Evolutionary conservation across 2,113 vertebrate species (phyloP).

Genomic region (Pelodiscus sinensis): DNA sequence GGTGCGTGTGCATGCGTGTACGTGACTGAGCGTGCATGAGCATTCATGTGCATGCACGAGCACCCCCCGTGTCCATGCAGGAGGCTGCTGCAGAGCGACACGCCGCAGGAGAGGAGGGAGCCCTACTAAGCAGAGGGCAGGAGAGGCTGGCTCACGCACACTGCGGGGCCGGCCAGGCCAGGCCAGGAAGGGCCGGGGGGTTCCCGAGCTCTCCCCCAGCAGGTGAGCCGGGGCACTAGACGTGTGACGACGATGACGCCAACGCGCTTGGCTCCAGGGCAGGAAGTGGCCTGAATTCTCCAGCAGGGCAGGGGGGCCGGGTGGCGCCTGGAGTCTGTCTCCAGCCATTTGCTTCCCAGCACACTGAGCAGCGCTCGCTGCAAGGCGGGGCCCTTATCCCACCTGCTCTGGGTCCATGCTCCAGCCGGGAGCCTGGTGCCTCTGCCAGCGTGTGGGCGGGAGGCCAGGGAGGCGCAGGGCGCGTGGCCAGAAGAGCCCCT

Average conservation of each 20-base stretch:
- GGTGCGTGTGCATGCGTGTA: too few species aligned
- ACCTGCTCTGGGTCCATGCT: background rate
- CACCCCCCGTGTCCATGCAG: background rate
- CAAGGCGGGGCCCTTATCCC: background rate
- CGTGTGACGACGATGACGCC: background rate
- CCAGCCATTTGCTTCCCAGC: background rate
- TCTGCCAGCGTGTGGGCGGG: too few species aligned
- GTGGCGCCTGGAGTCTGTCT: background rate
- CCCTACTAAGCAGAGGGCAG: background rate
- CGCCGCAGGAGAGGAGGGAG: background rate
- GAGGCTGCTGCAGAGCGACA: background rate
- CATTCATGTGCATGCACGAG: too few species aligned
- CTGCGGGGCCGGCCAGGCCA: too few species aligned
- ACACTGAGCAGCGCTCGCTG: background rate
- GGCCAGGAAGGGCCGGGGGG: background rate
- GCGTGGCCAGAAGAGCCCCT: background rate
- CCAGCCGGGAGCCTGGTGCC: background rate
- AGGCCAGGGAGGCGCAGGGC: background rate
- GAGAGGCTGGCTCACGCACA: background rate
- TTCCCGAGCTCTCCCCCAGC: background rate
- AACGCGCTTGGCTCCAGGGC: background rate
- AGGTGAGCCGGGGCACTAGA: background rate
- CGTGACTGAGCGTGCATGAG: too few species aligned
- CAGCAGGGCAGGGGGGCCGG: background rate
- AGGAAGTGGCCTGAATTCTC: background rate